Evolutionary conservation across 1,140 invertebrate species (phyloP), one percentile per base, ranked within the genome.

Genomic region (Aphis craccivora): DNA sequence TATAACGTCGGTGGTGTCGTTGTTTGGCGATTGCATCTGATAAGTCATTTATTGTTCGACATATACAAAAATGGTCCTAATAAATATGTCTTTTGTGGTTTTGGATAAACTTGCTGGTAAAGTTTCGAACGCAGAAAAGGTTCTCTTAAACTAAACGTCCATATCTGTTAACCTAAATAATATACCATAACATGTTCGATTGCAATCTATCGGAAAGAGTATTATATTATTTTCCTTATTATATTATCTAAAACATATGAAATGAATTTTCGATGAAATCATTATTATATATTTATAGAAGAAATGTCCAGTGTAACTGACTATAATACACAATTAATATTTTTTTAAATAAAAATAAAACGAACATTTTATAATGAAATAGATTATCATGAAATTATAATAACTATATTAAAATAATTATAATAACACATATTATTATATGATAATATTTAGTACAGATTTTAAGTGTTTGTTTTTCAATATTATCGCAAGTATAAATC

Each of bases 161-260:
- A 40, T 90, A 60, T 90, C 55, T 90, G 53, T 43, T 67, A 43
- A 90, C 89, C 45, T 90, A 90, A 90, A 90, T 90, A 90, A 90
- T 60, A 43, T 37, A 43, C 30, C 55, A 43, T 90, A 90, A 90
- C 67, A 90, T 55, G 53, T 48, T 60, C 89, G 89, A 67, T 90
- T 43, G 89, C 89, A 14, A 67, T 90, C 89, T 90, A 67, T 67
- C 11, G 11, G 18, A 2, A 14, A 7, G 11, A 5, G 37, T 25
- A 37, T 20, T n/a, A 90, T 60, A 43, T 43, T 40, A 40, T 40
- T 40, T 40, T 55, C 60, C 37, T 37, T 90, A 40, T 76, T 76
- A n/a, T n/a, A 76, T 76, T 43, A 60, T 60, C 53, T 45, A 30
- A 60, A 90, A 60, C 53, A n/a, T 87, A 48, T n/a, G 45, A 37